Percentiles rank a stretch among this genome's conserved stretches.
Evolutionary conservation across 1,140 invertebrate genomes (phyloP).

Genomic region (Pygmarrhopalites habei): DNA sequence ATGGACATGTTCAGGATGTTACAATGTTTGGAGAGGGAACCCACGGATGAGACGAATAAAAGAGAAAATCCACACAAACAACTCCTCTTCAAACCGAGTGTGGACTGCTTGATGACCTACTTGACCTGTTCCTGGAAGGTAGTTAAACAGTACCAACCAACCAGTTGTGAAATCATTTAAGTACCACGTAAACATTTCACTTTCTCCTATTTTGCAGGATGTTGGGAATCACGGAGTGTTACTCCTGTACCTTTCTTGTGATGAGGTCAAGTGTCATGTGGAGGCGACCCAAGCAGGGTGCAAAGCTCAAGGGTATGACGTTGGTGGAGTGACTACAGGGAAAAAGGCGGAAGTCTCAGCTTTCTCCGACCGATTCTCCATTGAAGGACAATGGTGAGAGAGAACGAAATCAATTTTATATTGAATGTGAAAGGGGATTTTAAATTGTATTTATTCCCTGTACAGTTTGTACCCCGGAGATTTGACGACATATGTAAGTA

Average conservation of each 20-base stretch:
- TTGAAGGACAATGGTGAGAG: constrained; percentile 67
- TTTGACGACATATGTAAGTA: constrained; percentile 52
- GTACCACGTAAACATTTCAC: too few species aligned
- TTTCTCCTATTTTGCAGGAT: too few species aligned
- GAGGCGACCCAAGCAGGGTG: background rate
- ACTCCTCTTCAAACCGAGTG: constrained; percentile 88
- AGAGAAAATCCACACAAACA: constrained; percentile 96
- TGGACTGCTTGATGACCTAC: constrained; percentile 88
- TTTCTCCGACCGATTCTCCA: constrained; percentile 51
- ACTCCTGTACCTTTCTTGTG: constrained; percentile 87
- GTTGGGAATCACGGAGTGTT: constrained; percentile 75
- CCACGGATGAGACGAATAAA: constrained; percentile 44
- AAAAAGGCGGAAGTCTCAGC: constrained; percentile 68
- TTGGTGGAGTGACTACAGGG: constrained; percentile 82
- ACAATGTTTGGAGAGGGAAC: constrained; percentile 87
- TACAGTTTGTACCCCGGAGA: constrained; percentile 76
- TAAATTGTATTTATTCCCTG: too few species aligned
- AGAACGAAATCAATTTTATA: too few species aligned
- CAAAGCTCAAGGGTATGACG: constrained; percentile 70
- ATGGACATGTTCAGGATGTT: constrained; percentile 98
- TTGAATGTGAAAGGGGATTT: too few species aligned
- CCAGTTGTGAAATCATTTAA: too few species aligned
- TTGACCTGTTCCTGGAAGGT: constrained; percentile 87
- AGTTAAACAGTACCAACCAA: too few species aligned
- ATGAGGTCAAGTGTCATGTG: constrained; percentile 43